Conservation (phyloP, 2,888 invertebrate species). For the Pseudococcus jackbeardsleyi region DNA sequence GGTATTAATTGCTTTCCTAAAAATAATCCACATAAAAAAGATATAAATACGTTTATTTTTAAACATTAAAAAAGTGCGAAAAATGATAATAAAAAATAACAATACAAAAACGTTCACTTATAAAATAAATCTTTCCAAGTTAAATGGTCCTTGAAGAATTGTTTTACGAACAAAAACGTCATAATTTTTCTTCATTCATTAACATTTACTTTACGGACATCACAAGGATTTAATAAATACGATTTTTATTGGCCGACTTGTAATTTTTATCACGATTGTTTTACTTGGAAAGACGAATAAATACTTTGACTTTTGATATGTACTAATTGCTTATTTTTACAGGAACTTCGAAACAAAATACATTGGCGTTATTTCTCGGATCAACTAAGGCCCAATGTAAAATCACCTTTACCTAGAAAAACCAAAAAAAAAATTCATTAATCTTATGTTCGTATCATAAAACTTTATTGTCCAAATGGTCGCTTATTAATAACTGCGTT, state of each 20-base stretch:
- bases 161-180: background rate
- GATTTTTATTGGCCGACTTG: background rate
- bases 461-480: background rate
- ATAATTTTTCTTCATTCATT: background rate
- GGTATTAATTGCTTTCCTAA: background rate
- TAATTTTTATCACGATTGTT: background rate
- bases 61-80: constrained; percentile 16
- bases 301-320: background rate
- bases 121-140: background rate
- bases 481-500: background rate
- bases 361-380: constrained; percentile 53
- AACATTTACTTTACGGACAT: background rate
- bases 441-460: background rate
- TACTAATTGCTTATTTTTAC: constrained; percentile 54
- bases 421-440: background rate
- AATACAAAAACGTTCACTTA: constrained; percentile 15
- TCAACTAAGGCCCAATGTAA: constrained; percentile 61
- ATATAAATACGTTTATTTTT: background rate
- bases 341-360: constrained; percentile 63
- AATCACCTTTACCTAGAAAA: constrained; percentile 54
- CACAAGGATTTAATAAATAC: constrained; percentile 1
- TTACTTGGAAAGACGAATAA: background rate
- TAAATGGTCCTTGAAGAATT: background rate
- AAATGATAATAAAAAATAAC: background rate
- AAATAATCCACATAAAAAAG: background rate